These are phyloP conservation scores for Nothura maculosa DNA, from an alignment of 2,797 vertebrate genomes.

Conservation along the genomic window DNA sequence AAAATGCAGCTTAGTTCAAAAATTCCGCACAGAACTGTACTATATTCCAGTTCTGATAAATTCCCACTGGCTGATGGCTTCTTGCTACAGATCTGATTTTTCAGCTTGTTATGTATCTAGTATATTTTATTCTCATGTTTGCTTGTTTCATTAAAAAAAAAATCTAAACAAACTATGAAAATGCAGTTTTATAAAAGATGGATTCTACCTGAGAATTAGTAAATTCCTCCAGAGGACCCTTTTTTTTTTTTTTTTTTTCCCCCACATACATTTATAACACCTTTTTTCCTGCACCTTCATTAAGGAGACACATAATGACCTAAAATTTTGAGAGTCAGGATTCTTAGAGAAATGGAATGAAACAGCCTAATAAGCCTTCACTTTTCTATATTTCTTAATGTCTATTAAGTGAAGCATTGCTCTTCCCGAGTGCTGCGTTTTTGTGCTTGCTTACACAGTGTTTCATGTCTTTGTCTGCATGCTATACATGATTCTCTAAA, in stretches of 20 bases:
- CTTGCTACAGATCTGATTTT: background rate
- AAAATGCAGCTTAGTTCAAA: background rate
- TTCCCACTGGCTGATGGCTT: background rate
- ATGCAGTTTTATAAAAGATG: background rate
- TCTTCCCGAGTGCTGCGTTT: background rate
- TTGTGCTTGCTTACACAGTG: background rate
- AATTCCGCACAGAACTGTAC: fast-evolving
- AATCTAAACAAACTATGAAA: background rate
- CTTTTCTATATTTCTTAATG: background rate
- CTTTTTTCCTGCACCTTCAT: background rate
- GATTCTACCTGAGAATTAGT: background rate
- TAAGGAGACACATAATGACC: background rate
- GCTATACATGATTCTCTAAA: background rate
- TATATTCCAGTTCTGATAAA: background rate
- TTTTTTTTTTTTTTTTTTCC: background rate
- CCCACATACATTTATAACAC: background rate
- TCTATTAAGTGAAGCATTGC: background rate
- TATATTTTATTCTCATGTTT: background rate
- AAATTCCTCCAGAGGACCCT: background rate
- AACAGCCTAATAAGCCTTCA: background rate
- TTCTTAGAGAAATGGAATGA: background rate
- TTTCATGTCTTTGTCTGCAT: background rate
- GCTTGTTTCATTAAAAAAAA: background rate
- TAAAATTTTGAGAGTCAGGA: background rate
- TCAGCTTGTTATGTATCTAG: background rate